These are phyloP conservation scores for Phyllostomus hastatus DNA, from an alignment of 2,113 vertebrate species.

Conservation along the genomic window DNA sequence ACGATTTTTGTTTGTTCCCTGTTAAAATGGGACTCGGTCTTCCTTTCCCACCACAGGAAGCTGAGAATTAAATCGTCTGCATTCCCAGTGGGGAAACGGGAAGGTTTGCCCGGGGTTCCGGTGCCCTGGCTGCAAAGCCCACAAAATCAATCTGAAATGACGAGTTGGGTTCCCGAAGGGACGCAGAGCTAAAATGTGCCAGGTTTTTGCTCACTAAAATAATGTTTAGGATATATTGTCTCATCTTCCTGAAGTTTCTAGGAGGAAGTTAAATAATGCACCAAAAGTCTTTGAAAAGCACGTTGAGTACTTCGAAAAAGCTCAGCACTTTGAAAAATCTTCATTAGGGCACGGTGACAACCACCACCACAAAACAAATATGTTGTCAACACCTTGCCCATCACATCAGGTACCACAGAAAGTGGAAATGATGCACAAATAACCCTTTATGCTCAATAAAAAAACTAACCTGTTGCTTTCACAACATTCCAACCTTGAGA, in stretches of 20 bases:
- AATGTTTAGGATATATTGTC: background rate
- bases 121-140: background rate
- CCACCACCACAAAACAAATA: background rate
- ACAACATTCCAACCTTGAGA: background rate
- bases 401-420: background rate
- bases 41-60: background rate
- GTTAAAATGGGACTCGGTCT: background rate
- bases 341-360: background rate
- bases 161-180: background rate
- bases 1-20: background rate
- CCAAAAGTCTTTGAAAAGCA: background rate
- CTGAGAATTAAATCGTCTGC: background rate
- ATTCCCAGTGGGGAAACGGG: background rate
- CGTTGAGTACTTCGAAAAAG: background rate
- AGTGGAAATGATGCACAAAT: background rate
- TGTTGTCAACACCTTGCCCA: background rate
- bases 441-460: background rate
- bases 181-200: background rate
- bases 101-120: background rate
- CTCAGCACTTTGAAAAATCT: background rate
- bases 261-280: constrained; percentile 31
- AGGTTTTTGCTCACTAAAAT: background rate
- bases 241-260: background rate
- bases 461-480: background rate
- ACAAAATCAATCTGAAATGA: background rate